A percentile compares a stretch with the other conserved stretches of the same genome.
Conservation (phyloP, 1,140 invertebrate species). For the Achatina immaculata region DNA sequence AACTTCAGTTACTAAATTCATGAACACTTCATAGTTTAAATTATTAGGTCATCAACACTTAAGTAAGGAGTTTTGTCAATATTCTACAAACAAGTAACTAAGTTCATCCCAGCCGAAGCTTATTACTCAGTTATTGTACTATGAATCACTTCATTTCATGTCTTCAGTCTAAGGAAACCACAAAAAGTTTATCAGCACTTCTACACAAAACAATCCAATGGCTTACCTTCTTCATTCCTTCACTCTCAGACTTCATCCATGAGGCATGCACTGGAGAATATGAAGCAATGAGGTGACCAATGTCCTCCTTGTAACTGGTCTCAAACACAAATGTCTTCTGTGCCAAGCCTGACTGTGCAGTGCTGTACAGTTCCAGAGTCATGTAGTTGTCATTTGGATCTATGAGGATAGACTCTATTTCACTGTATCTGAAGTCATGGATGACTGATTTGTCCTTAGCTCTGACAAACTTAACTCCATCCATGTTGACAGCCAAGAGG, state of each 20-base stretch:
- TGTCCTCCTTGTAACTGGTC: slow-evolving; percentile 87
- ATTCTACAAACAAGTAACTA: no score
- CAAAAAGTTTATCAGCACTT: no score
- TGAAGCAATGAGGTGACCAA: slow-evolving; percentile 91
- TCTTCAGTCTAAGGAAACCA: no score
- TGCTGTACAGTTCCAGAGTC: slow-evolving; percentile 81
- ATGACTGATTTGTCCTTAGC: slow-evolving; percentile 65
- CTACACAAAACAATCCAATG: no score
- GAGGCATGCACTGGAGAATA: slow-evolving; percentile 88
- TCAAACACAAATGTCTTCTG: slow-evolving; percentile 93
- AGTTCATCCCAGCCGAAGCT: no score
- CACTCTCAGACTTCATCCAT: slow-evolving; percentile 88
- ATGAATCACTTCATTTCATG: no score
- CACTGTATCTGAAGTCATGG: slow-evolving; percentile 61
- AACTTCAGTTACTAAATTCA: no score
- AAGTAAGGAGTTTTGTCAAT: no score
- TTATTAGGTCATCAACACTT: no score
- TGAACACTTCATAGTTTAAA: no score
- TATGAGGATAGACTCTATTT: slow-evolving; percentile 78
- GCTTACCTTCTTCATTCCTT: slow-evolving; percentile 76
- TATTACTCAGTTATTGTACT: no score
- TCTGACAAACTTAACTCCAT: slow-evolving; percentile 79
- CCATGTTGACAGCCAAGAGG: slow-evolving; percentile 89
- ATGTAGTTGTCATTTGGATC: slow-evolving; percentile 92
- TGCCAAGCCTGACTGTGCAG: slow-evolving; percentile 77